Conservation (phyloP, 2,113 vertebrate genomes). For the Micromys minutus region DNA sequence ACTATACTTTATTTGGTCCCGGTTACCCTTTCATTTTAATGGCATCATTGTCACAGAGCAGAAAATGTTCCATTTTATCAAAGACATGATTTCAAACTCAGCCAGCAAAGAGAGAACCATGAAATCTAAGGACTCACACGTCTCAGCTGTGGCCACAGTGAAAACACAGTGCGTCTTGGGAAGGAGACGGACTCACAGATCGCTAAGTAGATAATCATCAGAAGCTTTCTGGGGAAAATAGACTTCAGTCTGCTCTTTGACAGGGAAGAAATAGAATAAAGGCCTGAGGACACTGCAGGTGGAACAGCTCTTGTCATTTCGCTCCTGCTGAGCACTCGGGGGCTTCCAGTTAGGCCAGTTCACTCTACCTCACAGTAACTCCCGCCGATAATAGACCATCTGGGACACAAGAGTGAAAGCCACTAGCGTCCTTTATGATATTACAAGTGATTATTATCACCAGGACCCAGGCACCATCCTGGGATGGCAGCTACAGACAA, state of each 20-base stretch:
- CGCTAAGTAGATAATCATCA: slow-evolving; percentile 49
- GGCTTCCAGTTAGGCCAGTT: not conserved
- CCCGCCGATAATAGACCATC: not conserved
- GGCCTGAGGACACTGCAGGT: not conserved
- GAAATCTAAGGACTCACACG: slow-evolving; percentile 35
- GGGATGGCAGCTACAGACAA: not conserved
- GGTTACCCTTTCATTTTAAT: slow-evolving; percentile 44
- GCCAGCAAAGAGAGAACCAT: not conserved
- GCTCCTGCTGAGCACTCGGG: slow-evolving; percentile 16
- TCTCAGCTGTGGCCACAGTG: not conserved
- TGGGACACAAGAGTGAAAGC: not conserved
- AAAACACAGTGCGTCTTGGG: slow-evolving; percentile 27
- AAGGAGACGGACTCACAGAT: slow-evolving; percentile 29
- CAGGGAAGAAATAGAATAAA: slow-evolving; percentile 25
- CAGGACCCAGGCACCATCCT: not conserved
- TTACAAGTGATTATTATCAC: slow-evolving; percentile 11
- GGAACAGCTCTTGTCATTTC: not conserved
- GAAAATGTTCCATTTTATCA: slow-evolving; percentile 49
- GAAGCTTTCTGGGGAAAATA: slow-evolving; percentile 51
- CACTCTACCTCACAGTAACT: not conserved
- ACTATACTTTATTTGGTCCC: slow-evolving; percentile 38
- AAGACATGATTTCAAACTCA: slow-evolving; percentile 44
- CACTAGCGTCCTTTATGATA: not conserved
- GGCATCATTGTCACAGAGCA: not conserved
- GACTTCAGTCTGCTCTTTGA: slow-evolving; percentile 46